phyloP scores from a whole-genome alignment of 1,140 invertebrate species.

The Daktulosphaira vitifoliae region DNA sequence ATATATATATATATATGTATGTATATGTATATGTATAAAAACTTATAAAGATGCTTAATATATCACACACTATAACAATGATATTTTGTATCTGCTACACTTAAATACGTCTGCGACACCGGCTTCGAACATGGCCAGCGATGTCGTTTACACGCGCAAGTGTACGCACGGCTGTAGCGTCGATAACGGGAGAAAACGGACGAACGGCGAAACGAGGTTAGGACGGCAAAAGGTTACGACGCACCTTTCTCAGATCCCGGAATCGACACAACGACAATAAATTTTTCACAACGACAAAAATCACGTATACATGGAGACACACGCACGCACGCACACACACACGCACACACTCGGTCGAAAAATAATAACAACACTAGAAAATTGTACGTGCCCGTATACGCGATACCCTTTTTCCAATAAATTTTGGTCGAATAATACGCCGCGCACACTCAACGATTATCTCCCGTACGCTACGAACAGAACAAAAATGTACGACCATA shows the following conservation, averaged over 20 bases:
- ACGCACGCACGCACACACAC: not conserved
- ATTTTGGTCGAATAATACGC: conserved; percentile 32
- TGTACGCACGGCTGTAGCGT: not conserved
- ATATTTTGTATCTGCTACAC: not conserved
- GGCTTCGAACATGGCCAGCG: conserved; percentile 22
- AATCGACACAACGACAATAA: conserved; percentile 2
- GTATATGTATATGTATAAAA: no score
- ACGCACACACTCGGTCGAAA: not conserved
- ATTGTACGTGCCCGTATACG: conserved; percentile 26
- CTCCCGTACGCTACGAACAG: conserved; percentile 24
- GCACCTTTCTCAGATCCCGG: conserved; percentile 4
- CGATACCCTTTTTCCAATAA: conserved; percentile 31
- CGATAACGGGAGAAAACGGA: conserved; percentile 7
- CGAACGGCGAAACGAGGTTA: conserved; percentile 16
- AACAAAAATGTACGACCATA: conserved; percentile 26
- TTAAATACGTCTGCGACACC: conserved; percentile 1
- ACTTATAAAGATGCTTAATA: no score
- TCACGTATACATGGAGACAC: conserved; percentile 2
- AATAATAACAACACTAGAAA: conserved; percentile 32
- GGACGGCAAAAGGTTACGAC: conserved; percentile 32
- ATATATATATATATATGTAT: no score
- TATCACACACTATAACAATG: no score
- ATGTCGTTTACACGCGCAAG: not conserved
- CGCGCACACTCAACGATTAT: conserved; percentile 33
- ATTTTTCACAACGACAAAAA: not conserved